Evolutionary conservation across 2,888 invertebrate species (phyloP).

Genomic region (Epirrita christyi): DNA sequence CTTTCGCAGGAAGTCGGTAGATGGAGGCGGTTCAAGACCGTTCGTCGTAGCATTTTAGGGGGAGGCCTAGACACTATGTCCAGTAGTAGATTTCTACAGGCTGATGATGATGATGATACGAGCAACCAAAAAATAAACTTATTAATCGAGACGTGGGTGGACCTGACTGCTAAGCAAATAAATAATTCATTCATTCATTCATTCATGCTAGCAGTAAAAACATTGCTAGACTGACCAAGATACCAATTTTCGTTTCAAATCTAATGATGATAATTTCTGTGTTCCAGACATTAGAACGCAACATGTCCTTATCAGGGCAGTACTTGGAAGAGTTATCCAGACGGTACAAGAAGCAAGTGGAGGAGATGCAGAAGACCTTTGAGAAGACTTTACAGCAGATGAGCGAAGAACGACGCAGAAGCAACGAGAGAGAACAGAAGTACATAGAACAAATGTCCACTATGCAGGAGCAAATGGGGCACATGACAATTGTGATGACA

Average conservation of each 20-base stretch:
- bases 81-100: too few species aligned
- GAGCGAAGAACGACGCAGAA: conserved; percentile 88
- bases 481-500: conserved; percentile 86
- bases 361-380: conserved; percentile 95
- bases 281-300: conserved; percentile 94
- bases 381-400: conserved; percentile 91
- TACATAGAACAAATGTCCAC: conserved; percentile 91
- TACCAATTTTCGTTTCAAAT: not conserved
- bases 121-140: too few species aligned
- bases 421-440: conserved; percentile 90
- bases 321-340: conserved; percentile 98
- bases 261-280: conserved; percentile 26
- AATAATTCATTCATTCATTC: too few species aligned
- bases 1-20: too few species aligned
- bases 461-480: conserved; percentile 87
- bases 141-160: too few species aligned
- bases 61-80: too few species aligned
- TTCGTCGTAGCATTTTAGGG: too few species aligned
- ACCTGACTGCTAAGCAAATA: too few species aligned
- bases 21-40: too few species aligned
- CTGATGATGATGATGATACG: too few species aligned
- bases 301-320: conserved; percentile 98
- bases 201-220: too few species aligned
- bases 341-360: conserved; percentile 97
- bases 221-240: too few species aligned